A percentile compares a stretch with the other conserved stretches of the same genome.
Evolutionary conservation across 2,888 invertebrate species (phyloP).

Genomic region (Pachymerium ferrugineum): DNA sequence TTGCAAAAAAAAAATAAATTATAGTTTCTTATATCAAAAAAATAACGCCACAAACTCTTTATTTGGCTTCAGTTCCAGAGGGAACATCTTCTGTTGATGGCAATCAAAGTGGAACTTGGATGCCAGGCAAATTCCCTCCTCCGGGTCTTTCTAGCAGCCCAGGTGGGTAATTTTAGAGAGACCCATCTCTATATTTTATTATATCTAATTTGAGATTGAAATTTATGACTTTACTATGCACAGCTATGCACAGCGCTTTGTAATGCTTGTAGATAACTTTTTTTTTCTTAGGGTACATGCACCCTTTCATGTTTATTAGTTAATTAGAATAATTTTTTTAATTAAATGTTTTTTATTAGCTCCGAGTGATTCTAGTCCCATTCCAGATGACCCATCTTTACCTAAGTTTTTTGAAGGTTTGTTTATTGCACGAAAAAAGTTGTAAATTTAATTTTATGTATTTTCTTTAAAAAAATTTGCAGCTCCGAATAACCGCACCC

Average conservation of each 20-base stretch:
- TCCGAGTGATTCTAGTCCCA: not conserved
- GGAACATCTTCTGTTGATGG: not conserved
- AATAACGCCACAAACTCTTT: not conserved
- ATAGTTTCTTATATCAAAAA: no score
- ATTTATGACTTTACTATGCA: not conserved
- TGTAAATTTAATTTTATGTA: not conserved
- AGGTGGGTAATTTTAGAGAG: not conserved
- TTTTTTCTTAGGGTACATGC: no score
- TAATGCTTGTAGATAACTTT: slow-evolving; percentile 1
- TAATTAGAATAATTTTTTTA: no score
- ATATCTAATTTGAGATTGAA: not conserved
- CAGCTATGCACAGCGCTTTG: not conserved
- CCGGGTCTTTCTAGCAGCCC: slow-evolving; percentile 7
- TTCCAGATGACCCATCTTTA: not conserved
- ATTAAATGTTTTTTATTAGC: not conserved
- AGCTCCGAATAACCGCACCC: not conserved
- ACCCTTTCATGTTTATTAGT: no score
- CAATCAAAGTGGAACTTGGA: slow-evolving; percentile 10
- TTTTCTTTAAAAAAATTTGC: not conserved
- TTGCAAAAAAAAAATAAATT: no score
- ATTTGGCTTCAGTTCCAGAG: slow-evolving; percentile 18
- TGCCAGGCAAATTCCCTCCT: slow-evolving; percentile 10
- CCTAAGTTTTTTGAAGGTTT: not conserved
- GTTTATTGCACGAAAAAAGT: not conserved
- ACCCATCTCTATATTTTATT: not conserved